These are phyloP conservation scores for Sylvia borin DNA, from an alignment of 2,797 vertebrate genomes.

Conservation along the genomic window DNA sequence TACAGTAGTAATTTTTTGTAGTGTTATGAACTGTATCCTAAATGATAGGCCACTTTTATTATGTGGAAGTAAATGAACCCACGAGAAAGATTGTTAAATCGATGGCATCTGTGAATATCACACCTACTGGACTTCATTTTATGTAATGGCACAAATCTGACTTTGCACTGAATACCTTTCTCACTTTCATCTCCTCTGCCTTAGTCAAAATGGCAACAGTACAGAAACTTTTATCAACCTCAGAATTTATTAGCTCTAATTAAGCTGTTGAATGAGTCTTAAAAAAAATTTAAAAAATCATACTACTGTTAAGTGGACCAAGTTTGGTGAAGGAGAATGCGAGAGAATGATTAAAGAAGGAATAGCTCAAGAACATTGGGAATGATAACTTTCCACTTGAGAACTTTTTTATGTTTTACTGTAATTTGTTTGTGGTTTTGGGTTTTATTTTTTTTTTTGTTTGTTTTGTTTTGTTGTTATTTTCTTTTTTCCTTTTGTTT, in stretches of 20 bases:
- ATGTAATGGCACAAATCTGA: slow-evolving; percentile 80
- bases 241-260: slow-evolving; percentile 85
- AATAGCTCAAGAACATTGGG: slow-evolving; percentile 79
- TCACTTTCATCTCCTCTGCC: slow-evolving; percentile 85
- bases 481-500: neutral
- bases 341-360: slow-evolving; percentile 78
- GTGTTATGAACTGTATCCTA: slow-evolving; percentile 69
- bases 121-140: slow-evolving; percentile 77
- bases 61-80: slow-evolving; percentile 69
- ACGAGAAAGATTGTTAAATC: slow-evolving; percentile 51
- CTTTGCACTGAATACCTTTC: slow-evolving; percentile 88
- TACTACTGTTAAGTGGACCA: slow-evolving; percentile 89
- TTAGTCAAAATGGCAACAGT: slow-evolving; percentile 81
- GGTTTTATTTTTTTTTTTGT: neutral
- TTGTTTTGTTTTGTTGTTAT: neutral
- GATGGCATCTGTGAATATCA: slow-evolving; percentile 73
- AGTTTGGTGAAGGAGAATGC: slow-evolving; percentile 82
- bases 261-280: slow-evolving; percentile 90
- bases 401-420: slow-evolving; percentile 90
- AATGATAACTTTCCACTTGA: slow-evolving; percentile 88
- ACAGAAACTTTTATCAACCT: slow-evolving; percentile 85
- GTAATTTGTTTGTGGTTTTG: slow-evolving; percentile 80
- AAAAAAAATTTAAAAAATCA: slow-evolving; percentile 67
- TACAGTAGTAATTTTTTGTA: slow-evolving; percentile 63
- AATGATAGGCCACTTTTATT: slow-evolving; percentile 67